These are phyloP conservation scores for Procambarus clarkii DNA, from an alignment of 1,140 invertebrate genomes.

Conservation along the genomic window DNA sequence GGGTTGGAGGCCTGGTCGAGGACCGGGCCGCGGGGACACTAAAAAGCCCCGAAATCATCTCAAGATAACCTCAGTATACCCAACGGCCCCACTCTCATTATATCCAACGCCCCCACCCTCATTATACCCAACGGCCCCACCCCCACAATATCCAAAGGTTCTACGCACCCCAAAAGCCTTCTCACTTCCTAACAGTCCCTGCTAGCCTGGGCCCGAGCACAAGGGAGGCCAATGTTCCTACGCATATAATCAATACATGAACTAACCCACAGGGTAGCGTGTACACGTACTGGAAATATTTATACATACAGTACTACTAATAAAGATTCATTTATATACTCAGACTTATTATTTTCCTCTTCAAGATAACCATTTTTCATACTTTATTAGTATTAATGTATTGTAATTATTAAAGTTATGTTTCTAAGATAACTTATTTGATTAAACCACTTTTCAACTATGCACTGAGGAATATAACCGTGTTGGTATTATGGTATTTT, in stretches of 20 bases:
- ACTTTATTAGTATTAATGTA: no score
- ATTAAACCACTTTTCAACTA: no score
- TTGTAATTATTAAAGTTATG: no score
- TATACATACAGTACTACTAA: slow-evolving; percentile 7
- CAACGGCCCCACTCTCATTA: background rate
- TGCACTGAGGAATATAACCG: no score
- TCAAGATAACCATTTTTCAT: no score
- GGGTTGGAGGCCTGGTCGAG: no score
- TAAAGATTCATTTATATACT: slow-evolving; percentile 4
- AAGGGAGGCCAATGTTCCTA: background rate
- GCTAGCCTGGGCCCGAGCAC: background rate
- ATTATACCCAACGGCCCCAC: background rate
- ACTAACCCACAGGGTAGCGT: background rate
- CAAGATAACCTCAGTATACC: no score
- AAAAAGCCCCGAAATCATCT: no score
- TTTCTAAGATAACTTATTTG: no score
- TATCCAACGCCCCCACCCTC: no score
- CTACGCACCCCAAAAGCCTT: background rate
- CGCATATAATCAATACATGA: slow-evolving; percentile 1
- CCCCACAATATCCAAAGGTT: background rate
- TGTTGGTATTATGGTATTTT: no score
- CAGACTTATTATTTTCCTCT: background rate
- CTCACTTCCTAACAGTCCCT: background rate
- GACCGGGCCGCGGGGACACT: no score
- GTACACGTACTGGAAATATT: slow-evolving; percentile 2